These are phyloP conservation scores for Ctenodactylus gundi DNA, from an alignment of 2,113 vertebrate species.

Conservation along the genomic window DNA sequence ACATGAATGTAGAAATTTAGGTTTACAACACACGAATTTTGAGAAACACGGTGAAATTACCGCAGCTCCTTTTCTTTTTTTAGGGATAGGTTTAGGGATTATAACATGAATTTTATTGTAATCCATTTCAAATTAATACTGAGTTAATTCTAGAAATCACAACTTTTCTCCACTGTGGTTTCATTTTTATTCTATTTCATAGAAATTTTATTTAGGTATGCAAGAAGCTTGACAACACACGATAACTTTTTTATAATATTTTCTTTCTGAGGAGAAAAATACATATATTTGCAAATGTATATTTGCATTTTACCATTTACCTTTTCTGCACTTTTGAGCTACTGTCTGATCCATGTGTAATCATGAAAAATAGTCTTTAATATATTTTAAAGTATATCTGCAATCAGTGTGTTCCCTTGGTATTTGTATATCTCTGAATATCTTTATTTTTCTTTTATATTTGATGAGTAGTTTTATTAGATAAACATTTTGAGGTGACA, in stretches of 20 bases:
- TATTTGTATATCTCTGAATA: constrained; percentile 11
- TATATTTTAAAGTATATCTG: constrained; percentile 14
- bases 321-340: not conserved
- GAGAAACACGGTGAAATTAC: not conserved
- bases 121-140: not conserved
- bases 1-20: not conserved
- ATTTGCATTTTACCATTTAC: not conserved
- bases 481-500: not conserved
- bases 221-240: not conserved
- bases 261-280: not conserved
- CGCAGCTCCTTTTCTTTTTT: not conserved
- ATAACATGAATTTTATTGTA: not conserved
- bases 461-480: not conserved
- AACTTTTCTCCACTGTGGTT: not conserved
- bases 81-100: not conserved
- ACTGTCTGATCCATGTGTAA: not conserved
- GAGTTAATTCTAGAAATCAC: not conserved
- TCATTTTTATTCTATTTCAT: not conserved
- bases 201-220: not conserved
- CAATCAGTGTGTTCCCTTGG: not conserved
- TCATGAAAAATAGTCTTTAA: not conserved
- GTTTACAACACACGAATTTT: not conserved
- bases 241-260: not conserved
- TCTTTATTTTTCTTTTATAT: not conserved
- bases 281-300: not conserved